phyloP scores from a whole-genome alignment of 2,888 invertebrate species.

The Platycheirus rosarum region DNA sequence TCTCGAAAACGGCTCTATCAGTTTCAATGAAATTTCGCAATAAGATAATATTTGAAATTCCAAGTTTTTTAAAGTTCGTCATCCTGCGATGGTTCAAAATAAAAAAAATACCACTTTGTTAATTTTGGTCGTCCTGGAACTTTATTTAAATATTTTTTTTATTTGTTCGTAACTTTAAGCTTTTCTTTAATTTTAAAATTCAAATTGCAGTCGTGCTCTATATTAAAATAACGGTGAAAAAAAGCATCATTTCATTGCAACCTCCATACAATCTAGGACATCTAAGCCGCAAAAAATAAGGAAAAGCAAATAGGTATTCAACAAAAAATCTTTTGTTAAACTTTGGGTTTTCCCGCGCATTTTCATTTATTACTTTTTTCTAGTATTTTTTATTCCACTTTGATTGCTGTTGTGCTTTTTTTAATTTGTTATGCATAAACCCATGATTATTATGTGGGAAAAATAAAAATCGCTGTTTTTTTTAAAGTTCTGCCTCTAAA shows the following conservation, averaged over 20 bases:
- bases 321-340: slow-evolving; percentile 36
- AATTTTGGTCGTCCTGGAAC: no score
- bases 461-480: slow-evolving; percentile 23
- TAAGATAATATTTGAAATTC: no score
- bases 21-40: no score
- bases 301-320: slow-evolving; percentile 1
- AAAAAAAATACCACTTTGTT: no score
- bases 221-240: not conserved
- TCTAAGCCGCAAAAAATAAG: slow-evolving; percentile 23
- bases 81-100: no score
- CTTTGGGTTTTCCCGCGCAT: slow-evolving; percentile 24
- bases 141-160: no score
- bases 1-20: no score
- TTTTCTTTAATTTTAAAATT: no score
- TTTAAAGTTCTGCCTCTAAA: slow-evolving; percentile 8
- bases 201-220: slow-evolving; percentile 7
- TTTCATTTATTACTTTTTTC: slow-evolving; percentile 48
- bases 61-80: no score
- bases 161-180: no score
- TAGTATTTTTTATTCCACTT: slow-evolving; percentile 22
- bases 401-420: slow-evolving; percentile 50
- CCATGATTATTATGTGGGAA: slow-evolving; percentile 36
- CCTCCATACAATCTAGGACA: slow-evolving; percentile 43
- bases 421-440: slow-evolving; percentile 49
- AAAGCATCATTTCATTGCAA: slow-evolving; percentile 39